Evolutionary conservation across 2,797 vertebrate genomes (phyloP).

Genomic region (Taeniopygia guttata): DNA sequence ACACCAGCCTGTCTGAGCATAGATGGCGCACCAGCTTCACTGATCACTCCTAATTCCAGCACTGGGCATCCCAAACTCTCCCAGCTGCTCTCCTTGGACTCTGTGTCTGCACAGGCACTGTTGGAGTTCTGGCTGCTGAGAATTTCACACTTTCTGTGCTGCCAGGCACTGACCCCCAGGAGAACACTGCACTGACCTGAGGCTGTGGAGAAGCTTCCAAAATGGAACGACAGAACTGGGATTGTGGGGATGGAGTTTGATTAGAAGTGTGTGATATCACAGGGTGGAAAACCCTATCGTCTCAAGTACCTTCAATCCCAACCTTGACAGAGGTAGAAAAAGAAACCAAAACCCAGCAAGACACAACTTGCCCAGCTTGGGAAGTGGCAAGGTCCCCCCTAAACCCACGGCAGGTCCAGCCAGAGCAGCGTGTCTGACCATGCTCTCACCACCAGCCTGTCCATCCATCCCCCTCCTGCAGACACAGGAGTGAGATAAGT

Average conservation of each 20-base stretch:
- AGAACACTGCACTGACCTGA: neutral
- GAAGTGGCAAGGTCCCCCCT: neutral
- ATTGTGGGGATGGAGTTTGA: neutral
- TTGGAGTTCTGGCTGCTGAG: too few species aligned
- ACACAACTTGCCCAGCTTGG: fast-evolving
- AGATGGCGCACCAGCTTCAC: conserved; percentile 21
- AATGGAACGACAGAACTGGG: neutral
- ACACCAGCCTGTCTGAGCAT: neutral
- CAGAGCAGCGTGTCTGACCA: fast-evolving
- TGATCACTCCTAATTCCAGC: neutral
- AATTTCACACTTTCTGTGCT: neutral
- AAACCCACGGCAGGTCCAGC: neutral
- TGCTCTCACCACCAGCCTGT: neutral
- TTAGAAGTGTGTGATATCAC: neutral
- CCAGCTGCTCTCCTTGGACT: neutral
- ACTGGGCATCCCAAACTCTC: neutral
- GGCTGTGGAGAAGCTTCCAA: neutral
- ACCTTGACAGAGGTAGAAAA: neutral
- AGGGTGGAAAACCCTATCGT: neutral
- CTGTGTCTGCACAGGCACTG: neutral
- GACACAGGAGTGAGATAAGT: neutral
- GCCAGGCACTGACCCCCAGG: neutral
- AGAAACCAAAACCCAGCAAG: neutral
- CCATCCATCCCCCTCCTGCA: neutral
- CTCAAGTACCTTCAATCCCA: too few species aligned